These are phyloP conservation scores for Conus canariensis DNA, from an alignment of 2,888 invertebrate species.

Conservation along the genomic window DNA sequence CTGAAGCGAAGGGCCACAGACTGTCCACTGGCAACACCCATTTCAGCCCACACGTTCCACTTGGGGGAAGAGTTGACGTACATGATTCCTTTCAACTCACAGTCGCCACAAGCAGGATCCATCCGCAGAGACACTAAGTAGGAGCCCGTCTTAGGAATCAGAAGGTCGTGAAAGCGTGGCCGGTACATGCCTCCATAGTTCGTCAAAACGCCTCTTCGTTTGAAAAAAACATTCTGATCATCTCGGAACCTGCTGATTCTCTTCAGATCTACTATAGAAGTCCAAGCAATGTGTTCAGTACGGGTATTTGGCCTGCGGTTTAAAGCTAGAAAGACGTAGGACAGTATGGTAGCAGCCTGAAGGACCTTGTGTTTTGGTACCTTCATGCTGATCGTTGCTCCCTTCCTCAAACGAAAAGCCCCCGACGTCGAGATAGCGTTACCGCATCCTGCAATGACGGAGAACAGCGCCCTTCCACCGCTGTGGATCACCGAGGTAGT, in stretches of 20 bases:
- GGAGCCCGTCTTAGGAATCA: neutral
- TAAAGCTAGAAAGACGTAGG: neutral
- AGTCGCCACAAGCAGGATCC: neutral
- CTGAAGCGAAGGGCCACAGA: neutral
- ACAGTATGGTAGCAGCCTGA: neutral
- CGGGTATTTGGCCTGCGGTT: neutral
- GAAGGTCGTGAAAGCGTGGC: neutral
- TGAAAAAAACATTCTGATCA: neutral
- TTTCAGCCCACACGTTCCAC: neutral
- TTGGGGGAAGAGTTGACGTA: neutral
- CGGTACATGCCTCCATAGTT: neutral
- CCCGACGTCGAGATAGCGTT: neutral
- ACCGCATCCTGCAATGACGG: neutral
- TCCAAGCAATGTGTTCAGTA: neutral
- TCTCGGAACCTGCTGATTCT: neutral
- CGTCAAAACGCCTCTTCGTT: neutral
- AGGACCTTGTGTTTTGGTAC: neutral
- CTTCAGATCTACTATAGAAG: neutral
- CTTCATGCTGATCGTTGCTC: neutral
- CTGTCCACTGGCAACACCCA: neutral
- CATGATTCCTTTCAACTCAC: neutral
- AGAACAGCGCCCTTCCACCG: neutral
- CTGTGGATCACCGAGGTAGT: neutral
- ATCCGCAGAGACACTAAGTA: neutral
- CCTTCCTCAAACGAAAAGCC: neutral